Base-by-base conservation (phyloP, 2,888 invertebrate species). In the Heliothis peltigera region DNA sequence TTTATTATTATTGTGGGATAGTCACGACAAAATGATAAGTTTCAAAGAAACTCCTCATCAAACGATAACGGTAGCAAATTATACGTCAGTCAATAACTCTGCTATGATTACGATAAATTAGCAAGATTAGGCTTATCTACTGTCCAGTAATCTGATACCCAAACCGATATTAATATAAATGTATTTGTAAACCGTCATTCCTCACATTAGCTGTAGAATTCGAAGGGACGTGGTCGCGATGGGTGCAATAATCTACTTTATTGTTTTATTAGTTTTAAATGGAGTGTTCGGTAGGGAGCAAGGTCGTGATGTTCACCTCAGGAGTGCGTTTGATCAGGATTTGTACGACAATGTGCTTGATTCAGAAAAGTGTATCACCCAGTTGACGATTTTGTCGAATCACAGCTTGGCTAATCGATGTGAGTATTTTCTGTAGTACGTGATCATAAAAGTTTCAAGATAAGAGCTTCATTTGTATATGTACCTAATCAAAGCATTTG, bases 331-430 rank as follows among this genome's bases (percentile, higher is more conserved):
- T 66, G 87, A 91, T 19, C 53, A 82, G 39, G 80, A 86, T 8
- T 68, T 90, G 25, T 89, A 89, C 52, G 75, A 87, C 22, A 81
- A 76, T 75, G 89, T 86, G 5, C 61, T 91, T n/a, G 79, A 91
- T 70, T 47, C 82, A 0, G 77, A 64, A 1, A 56, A 81, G 60
- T 91, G 90, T 74, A 46, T 79, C 8, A 48, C 63, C 1, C 90
- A 89, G 62, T 49, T 90, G 54, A 48, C 56, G 4, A 79, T 71
- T 65, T 68, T 89, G 35, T 19, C 35, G 2, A 81, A 68, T 18
- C 47, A 75, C 54, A 19, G 75, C 0, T 58, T 88, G 19, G 58
- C 73, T 15, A 60, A 79, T 3, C 57, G 22, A 17, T 89, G 89
- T 88, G 66, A 87, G 88, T 88, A 47, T 17, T 17, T 35, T 53